Evolutionary conservation across 2,797 vertebrate species (phyloP).

Genomic region (Limnodromus scolopaceus): DNA sequence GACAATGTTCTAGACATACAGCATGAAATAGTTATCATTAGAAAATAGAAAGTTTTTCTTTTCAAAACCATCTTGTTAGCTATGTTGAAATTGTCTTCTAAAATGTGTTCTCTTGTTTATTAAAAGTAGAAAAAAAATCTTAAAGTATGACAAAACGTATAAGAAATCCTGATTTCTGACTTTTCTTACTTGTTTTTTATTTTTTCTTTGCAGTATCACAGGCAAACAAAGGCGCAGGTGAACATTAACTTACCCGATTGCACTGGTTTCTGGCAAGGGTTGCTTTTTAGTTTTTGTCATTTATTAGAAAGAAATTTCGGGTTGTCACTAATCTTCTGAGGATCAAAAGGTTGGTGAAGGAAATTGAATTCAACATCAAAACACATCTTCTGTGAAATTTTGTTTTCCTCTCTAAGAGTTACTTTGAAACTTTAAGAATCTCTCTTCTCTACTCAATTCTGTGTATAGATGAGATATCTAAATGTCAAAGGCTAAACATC

Average conservation of each 20-base stretch:
- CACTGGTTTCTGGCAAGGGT: not conserved
- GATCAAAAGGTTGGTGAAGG: not conserved
- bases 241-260: not conserved
- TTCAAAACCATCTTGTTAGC: not conserved
- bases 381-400: not conserved
- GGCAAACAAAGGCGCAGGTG: not conserved
- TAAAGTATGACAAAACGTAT: not conserved
- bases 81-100: not conserved
- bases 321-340: not conserved
- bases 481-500: not conserved
- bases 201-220: not conserved
- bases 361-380: constrained; percentile 30
- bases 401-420: not conserved
- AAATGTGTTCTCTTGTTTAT: not conserved
- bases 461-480: not conserved
- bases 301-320: not conserved
- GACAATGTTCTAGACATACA: not conserved
- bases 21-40: not conserved
- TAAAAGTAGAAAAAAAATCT: not conserved
- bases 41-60: not conserved
- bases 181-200: not conserved
- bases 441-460: not conserved
- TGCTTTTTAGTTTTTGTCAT: not conserved
- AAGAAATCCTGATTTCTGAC: not conserved
- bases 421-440: not conserved